A percentile compares a stretch with the other conserved stretches of the same genome.
phyloP scores from a whole-genome alignment of 64 coral and sea anemone species.

The Montipora capricornis region DNA sequence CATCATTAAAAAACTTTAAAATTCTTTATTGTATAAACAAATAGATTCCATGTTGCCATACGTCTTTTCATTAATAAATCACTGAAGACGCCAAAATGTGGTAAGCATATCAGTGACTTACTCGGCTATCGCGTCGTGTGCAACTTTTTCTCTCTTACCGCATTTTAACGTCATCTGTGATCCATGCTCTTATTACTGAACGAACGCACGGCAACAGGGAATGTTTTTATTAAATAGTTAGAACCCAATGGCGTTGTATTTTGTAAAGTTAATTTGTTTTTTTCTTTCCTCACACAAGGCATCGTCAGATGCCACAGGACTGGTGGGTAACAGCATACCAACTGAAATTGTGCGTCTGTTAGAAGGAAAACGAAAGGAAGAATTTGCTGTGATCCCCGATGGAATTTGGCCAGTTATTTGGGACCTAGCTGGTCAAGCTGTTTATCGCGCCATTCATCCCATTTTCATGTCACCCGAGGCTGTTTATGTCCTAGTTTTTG shows the following conservation, averaged over 20 bases:
- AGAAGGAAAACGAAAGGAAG: background rate
- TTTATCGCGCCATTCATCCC: conserved; percentile 46
- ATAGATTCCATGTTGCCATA: no score
- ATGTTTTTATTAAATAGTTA: no score
- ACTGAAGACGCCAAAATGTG: no score
- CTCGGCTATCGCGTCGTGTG: no score
- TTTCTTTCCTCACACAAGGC: background rate
- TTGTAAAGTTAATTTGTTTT: background rate
- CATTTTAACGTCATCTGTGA: no score
- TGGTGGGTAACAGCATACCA: background rate
- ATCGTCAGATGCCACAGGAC: background rate
- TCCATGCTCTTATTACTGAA: no score
- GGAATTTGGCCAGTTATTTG: conserved; percentile 40
- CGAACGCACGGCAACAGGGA: no score
- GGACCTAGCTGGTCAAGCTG: conserved; percentile 42
- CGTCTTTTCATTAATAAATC: no score
- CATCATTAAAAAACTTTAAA: no score
- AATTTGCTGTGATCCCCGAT: background rate
- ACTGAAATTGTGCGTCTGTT: background rate
- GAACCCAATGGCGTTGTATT: background rate
- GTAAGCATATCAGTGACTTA: no score
- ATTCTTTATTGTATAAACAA: no score
- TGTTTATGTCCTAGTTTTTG: conserved; percentile 10
- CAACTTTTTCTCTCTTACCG: no score
- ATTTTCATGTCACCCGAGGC: conserved; percentile 39